Evolutionary conservation across 2,797 vertebrate species (phyloP), one percentile per base, ranked within the genome.

Genomic region (Neoniphon sammara): DNA sequence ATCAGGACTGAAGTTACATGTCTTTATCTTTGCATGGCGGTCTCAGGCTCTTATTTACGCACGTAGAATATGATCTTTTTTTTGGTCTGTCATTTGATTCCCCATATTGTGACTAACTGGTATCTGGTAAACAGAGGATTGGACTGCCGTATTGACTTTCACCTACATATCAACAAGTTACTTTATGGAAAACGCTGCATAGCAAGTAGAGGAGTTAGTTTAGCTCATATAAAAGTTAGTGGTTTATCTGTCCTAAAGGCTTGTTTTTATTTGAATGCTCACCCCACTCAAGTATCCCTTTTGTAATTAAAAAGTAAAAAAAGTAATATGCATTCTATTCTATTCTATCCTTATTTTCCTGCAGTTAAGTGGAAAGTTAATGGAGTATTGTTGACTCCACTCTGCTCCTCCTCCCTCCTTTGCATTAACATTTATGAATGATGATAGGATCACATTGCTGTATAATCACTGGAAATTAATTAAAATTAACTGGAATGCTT

Each of bases 401-500:
- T n/a, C 8, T 12, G 49, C 21, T 59, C 14, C 4, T 46, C 8
- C 8, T 55, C 59, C 50, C 46, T 66, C 11, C 4, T 7, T 39
- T 12, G 25, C 54, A 31, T 39, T 39, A 4, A 59, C 17, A 58
- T 12, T 4, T n/a, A 30, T 21, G 23, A 3, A 30, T 39, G 21
- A 36, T 21, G 30, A 54, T 50, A 61, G 9, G 25, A 20, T 7
- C 23, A 36, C 36, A 49, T 2, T 30, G 47, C 65, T 70, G 36
- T 39, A 66, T 42, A 53, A 65, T 61, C 15, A 57, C 31, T 50
- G 15, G 27, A 59, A 12, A 68, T n/a, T 17, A 17, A 56, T 27
- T 5, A 18, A 44, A 44, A 61, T 23, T 14, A 60, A 75, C 21
- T 57, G 21, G n/a, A 61, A 30, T 42, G 52, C 52, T 65, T 39